These are phyloP conservation scores for Cyclina sinensis DNA, from an alignment of 1,140 invertebrate species.

Conservation along the genomic window DNA sequence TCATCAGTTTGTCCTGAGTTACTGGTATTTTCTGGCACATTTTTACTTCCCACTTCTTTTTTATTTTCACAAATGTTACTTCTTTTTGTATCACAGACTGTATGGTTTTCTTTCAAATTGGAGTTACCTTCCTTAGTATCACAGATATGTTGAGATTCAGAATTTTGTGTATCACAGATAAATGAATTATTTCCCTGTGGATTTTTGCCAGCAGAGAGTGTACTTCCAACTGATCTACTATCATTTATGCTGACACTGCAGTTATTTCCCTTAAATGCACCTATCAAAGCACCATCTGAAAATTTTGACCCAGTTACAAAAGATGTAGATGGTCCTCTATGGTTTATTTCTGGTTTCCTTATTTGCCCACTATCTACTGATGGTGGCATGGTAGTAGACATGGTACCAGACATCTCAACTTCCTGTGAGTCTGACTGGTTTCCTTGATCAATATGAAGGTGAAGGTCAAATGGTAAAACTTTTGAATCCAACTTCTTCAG, in stretches of 20 bases:
- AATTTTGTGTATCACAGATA: conserved; percentile 27
- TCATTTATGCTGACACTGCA: neutral
- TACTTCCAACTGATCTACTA: neutral
- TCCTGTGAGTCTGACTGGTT: neutral
- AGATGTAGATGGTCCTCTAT: neutral
- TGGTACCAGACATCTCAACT: neutral
- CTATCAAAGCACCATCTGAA: neutral
- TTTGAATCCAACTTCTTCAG: conserved; percentile 58
- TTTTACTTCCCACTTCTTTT: neutral
- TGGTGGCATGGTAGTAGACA: conserved; percentile 13
- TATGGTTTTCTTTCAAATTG: neutral
- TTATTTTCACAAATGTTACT: neutral
- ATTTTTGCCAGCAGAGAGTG: neutral
- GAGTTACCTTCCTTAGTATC: conserved; percentile 26
- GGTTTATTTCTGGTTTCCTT: neutral
- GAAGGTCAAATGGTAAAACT: conserved; percentile 53
- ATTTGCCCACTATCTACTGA: neutral
- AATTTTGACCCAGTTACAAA: neutral
- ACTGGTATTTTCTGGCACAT: conserved; percentile 15
- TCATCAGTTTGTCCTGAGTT: conserved; percentile 6
- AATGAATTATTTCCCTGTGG: neutral
- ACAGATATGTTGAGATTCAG: conserved; percentile 30
- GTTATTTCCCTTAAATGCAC: conserved; percentile 3
- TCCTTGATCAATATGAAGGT: conserved; percentile 38
- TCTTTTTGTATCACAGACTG: conserved; percentile 8